Conservation (phyloP, 1,140 invertebrate species). For the Schlechtendalia chinensis region DNA sequence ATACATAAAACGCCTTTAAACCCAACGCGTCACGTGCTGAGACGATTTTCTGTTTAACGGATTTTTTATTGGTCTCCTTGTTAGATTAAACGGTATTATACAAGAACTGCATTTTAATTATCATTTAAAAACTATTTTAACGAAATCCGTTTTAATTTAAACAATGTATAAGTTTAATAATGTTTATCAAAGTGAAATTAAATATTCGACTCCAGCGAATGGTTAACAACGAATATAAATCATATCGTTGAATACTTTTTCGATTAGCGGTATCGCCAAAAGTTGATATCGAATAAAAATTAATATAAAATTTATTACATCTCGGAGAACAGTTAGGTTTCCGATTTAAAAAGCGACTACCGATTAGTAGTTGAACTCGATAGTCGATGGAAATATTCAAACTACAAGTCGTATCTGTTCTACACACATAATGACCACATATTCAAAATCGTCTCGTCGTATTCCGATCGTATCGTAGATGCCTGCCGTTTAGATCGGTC, state of each 20-base stretch:
- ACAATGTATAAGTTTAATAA: neutral
- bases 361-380: too few species aligned
- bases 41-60: slow-evolving; percentile 31
- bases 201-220: neutral
- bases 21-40: slow-evolving; percentile 1
- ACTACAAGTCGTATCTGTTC: too few species aligned
- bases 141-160: neutral
- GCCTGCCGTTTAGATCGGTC: too few species aligned
- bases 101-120: slow-evolving; percentile 48
- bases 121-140: slow-evolving; percentile 34
- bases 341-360: too few species aligned
- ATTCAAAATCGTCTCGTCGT: too few species aligned
- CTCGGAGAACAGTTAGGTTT: too few species aligned
- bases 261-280: neutral
- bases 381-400: too few species aligned
- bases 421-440: too few species aligned
- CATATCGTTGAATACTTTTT: slow-evolving; percentile 13
- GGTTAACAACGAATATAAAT: slow-evolving; percentile 1
- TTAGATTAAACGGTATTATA: slow-evolving; percentile 38
- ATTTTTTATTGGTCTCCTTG: slow-evolving; percentile 10
- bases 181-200: slow-evolving; percentile 29
- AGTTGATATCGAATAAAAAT: neutral
- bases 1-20: slow-evolving; percentile 38
- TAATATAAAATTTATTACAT: neutral
- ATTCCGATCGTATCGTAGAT: too few species aligned